phyloP scores from a whole-genome alignment of 2,797 vertebrate species.

The Chrysolophus pictus region DNA sequence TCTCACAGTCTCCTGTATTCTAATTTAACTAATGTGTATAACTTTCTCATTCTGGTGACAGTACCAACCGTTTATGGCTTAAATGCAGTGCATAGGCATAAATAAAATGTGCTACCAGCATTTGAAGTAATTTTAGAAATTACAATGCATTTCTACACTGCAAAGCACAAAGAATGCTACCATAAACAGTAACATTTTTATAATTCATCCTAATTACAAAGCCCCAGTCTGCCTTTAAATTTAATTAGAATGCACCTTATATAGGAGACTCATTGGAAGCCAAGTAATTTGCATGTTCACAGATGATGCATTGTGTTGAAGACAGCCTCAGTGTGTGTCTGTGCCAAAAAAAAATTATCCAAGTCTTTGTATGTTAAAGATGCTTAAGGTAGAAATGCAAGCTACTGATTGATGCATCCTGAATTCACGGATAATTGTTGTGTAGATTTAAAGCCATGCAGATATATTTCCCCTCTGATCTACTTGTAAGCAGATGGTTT shows the following conservation, averaged over 20 bases:
- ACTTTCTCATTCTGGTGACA: constrained; percentile 14
- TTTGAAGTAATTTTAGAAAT: constrained; percentile 48
- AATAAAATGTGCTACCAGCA: neutral
- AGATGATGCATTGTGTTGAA: constrained; percentile 34
- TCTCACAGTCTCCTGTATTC: neutral
- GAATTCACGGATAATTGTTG: neutral
- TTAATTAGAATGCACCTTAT: constrained; percentile 67
- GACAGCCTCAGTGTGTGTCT: neutral
- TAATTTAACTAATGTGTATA: constrained; percentile 9
- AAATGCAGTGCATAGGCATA: constrained; percentile 2
- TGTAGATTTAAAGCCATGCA: neutral
- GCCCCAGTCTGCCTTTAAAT: constrained; percentile 51
- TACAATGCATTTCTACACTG: constrained; percentile 34
- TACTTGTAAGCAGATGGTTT: constrained; percentile 35
- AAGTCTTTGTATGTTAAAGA: constrained; percentile 18
- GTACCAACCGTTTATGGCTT: constrained; percentile 2
- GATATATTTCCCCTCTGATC: constrained; percentile 19
- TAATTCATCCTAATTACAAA: constrained; percentile 71
- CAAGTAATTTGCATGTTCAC: constrained; percentile 63
- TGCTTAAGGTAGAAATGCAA: constrained; percentile 1
- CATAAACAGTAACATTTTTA: constrained; percentile 57
- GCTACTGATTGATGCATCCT: neutral
- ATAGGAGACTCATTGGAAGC: constrained; percentile 31
- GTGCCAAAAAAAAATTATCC: constrained; percentile 38
- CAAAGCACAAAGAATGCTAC: constrained; percentile 37